Base-by-base conservation (phyloP, 1,140 invertebrate species). In the Hyles vespertilio region DNA sequence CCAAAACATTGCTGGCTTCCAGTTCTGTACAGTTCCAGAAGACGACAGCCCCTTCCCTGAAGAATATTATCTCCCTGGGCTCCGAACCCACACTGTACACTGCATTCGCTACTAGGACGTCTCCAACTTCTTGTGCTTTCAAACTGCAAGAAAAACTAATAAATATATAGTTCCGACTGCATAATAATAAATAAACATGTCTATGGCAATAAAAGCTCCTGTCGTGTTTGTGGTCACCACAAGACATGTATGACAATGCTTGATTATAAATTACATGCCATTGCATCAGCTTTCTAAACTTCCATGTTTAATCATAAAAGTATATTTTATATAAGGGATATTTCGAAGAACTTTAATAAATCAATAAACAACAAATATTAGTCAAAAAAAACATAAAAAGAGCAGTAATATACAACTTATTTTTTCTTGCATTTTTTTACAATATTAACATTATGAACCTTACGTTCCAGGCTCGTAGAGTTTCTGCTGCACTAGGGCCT, bases 1-100 rank as follows among this genome's bases (percentile, higher is more conserved):
- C 87, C 5, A 98, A 79, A 3, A 98, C 87, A 90, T 95, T 95
- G 58, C 91, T 91, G 50, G 92, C 92, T 79, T 99, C 97, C 51
- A 95, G 72, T 62, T 97, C 94, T 32, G 93, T 92, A 61, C 97
- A 93, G 89, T 98, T 98, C 98, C 98, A 99, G 83, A 98, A 94
- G 0, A 98, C 95, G 10, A 97, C 92, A 22, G 94, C 93, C 7
- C 97, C 97, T 89, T 98, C 96, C 50, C 95, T 64, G 57, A 88
- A 88, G 62, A 88, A 83, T 3, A 87, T 70, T 6, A 88, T 87
- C 65, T 88, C 79, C 32, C 85, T 63, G 0, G 81, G 78, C 45
- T 88, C 85, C 32, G 71, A 46, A 5, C 74, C 85, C 0, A 88
- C 64, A 9, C 61, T 70, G 62, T 88, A 88, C 32, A 85, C 76